Percentiles rank a stretch among this genome's conserved stretches.
Evolutionary conservation across 2,113 vertebrate species (phyloP).

Genomic region (Dipodomys merriami): DNA sequence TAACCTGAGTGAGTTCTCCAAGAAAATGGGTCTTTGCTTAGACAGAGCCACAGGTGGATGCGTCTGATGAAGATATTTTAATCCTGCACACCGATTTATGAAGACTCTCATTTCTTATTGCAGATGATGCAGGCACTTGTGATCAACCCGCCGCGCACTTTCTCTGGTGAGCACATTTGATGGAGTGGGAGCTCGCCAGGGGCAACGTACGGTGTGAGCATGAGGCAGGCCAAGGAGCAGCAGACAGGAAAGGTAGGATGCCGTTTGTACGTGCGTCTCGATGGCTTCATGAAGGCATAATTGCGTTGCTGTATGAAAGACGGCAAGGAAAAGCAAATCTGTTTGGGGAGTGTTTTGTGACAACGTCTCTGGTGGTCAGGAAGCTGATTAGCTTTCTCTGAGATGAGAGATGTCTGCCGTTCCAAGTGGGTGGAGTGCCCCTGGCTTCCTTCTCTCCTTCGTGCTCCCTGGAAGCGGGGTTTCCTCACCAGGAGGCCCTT

Average conservation of each 20-base stretch:
- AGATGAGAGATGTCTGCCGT: neutral
- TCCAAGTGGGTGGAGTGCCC: neutral
- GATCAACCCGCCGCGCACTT: too few species aligned
- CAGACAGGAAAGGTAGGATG: too few species aligned
- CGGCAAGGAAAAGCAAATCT: too few species aligned
- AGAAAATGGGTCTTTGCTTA: neutral
- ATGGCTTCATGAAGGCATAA: too few species aligned
- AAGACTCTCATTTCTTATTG: neutral
- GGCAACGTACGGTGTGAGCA: too few species aligned
- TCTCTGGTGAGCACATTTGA: too few species aligned
- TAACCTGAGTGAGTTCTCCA: neutral
- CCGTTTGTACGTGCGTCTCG: too few species aligned
- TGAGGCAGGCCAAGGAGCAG: too few species aligned
- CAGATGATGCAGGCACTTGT: neutral
- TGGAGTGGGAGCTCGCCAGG: too few species aligned
- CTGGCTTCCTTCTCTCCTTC: neutral
- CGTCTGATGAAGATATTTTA: neutral
- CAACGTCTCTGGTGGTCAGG: neutral
- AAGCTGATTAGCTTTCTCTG: neutral
- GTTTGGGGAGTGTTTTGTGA: too few species aligned
- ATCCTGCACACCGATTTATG: neutral
- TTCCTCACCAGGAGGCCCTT: neutral
- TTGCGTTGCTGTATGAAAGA: too few species aligned
- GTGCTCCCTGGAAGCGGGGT: neutral
- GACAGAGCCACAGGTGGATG: neutral